These are phyloP conservation scores for Serrognathus titanus DNA, from an alignment of 2,888 invertebrate species.

Conservation along the genomic window DNA sequence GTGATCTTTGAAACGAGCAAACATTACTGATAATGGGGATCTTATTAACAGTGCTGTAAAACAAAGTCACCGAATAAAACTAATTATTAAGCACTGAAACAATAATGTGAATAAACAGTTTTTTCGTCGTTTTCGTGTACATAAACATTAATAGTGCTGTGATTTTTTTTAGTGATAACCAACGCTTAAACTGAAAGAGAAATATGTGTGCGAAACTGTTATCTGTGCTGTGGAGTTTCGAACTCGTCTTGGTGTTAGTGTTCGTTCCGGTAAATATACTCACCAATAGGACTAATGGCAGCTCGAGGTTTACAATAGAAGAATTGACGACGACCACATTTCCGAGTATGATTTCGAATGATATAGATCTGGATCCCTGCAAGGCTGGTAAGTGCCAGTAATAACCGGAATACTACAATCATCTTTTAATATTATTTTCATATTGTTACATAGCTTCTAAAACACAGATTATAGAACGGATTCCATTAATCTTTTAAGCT, in stretches of 20 bases:
- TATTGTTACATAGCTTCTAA: too few species aligned
- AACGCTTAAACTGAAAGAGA: background rate
- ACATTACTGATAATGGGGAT: conserved; percentile 1
- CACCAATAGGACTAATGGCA: conserved; percentile 4
- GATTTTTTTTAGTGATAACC: background rate
- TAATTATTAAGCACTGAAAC: background rate
- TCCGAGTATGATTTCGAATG: conserved; percentile 66
- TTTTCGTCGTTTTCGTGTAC: background rate
- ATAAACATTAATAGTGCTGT: background rate
- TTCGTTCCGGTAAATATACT: background rate
- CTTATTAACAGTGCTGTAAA: background rate
- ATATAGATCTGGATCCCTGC: conserved; percentile 80
- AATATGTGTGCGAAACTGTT: background rate
- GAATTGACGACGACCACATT: conserved; percentile 64
- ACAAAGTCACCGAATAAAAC: background rate
- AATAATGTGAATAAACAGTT: background rate
- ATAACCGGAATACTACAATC: background rate
- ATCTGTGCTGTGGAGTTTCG: background rate
- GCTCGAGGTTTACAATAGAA: conserved; percentile 57
- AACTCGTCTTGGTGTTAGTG: background rate
- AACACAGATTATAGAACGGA: too few species aligned
- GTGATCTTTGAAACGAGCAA: conserved; percentile 9
- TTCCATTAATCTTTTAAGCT: too few species aligned
- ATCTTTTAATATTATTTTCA: too few species aligned
- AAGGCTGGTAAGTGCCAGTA: conserved; percentile 70